Evolutionary conservation across 2,797 vertebrate genomes (phyloP), one percentile per base, ranked within the genome.

Genomic region (Schizopygopsis pylzovi): DNA sequence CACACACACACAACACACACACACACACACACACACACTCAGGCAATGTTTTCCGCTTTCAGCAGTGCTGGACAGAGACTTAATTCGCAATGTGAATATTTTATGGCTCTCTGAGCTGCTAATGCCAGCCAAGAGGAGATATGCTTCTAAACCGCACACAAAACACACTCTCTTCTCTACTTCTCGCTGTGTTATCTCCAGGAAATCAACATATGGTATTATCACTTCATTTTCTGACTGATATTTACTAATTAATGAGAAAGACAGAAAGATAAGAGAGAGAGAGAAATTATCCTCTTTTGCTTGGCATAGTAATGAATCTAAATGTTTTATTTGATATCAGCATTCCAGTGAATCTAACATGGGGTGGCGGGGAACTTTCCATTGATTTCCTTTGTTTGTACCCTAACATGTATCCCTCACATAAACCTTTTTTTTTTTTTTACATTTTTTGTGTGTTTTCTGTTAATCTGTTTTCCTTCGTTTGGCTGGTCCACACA

Each of bases 71-170:
- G 83, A 70, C 16, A 0, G 37, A 78, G 75, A 47, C 63, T 79
- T 56, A 76, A 71, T 56, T 85, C 83, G 45, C 76, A 59, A 43
- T 47, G 83, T 56, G 41, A 79, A 79, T 49, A 70, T 72, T 85
- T 79, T 61, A 79, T 85, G 76, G 65, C 76, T 85, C 83, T 71
- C 83, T 61, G 37, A 59, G 65, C 83, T 61, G 39, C 67, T 78
- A 79, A 84, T 79, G 75, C 37, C 83, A 79, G 83, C 83, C 83
- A 79, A 85, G 83, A 79, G 76, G 52, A 85, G 76, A 85, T 85
- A 71, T 79, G 83, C 65, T 71, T 85, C 52, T 59, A 79, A 71
- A 79, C 37, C 3, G 15, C 33, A 11, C 33, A 56, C 37, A 79
- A 8, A 80, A 33, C 10, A 1, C 49, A 25, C 15, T 39, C 73